phyloP scores from a whole-genome alignment of 2,888 invertebrate genomes.

The Pristionchus mayeri region DNA sequence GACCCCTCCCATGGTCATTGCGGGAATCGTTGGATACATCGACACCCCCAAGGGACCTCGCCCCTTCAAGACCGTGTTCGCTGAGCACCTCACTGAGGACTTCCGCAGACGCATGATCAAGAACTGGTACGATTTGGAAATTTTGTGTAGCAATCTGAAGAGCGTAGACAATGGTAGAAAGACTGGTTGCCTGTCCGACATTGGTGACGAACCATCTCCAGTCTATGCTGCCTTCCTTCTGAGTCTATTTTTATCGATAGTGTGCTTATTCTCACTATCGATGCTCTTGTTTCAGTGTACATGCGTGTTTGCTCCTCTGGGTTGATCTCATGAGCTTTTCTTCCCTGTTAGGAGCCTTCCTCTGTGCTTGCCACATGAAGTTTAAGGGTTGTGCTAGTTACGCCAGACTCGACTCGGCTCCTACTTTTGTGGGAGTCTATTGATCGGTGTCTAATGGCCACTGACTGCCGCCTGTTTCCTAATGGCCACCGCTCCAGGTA shows the following conservation, averaged over 20 bases:
- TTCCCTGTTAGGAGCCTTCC: conserved; percentile 48
- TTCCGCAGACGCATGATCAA: conserved; percentile 99
- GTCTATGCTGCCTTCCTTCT: conserved; percentile 53
- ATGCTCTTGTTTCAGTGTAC: conserved; percentile 38
- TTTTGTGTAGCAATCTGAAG: neutral
- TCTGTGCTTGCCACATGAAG: conserved; percentile 61
- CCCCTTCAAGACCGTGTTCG: too few relatives aligned
- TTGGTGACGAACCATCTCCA: conserved; percentile 46
- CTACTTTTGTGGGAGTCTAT: conserved; percentile 13
- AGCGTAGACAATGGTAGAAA: conserved; percentile 91
- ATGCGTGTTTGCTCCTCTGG: conserved; percentile 43
- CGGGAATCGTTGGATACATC: conserved; percentile 96
- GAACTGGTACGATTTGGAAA: conserved; percentile 88
- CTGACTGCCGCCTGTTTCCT: conserved; percentile 48
- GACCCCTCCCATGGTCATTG: conserved; percentile 97
- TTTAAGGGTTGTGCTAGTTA: conserved; percentile 57
- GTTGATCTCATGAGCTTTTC: conserved; percentile 31
- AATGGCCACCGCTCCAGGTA: conserved; percentile 84
- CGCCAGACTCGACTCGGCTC: conserved; percentile 2
- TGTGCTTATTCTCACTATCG: neutral
- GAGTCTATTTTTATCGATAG: conserved; percentile 41
- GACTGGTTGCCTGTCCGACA: conserved; percentile 83
- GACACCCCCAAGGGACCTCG: conserved; percentile 97
- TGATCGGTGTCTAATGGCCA: conserved; percentile 5
- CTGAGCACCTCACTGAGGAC: too few relatives aligned